Evolutionary conservation across 2,797 vertebrate genomes (phyloP), one percentile per base, ranked within the genome.

Genomic region (Ataeniobius toweri): DNA sequence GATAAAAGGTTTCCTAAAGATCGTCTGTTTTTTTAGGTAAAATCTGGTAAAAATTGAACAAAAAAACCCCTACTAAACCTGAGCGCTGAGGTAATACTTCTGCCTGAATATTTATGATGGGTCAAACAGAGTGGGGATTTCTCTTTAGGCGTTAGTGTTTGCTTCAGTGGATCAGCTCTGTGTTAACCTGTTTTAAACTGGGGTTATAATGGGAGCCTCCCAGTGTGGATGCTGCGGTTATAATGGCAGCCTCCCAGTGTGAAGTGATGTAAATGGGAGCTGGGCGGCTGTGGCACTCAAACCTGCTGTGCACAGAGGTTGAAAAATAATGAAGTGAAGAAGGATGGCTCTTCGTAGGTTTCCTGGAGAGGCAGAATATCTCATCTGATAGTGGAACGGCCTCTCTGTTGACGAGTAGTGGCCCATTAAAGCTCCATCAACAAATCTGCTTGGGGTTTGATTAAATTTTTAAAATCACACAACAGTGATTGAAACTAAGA

Each of bases 281-380:
- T 2, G 16, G 53, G 71, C n/a, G 55, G 82, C 83, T 22, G 80
- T 20, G 7, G 72, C 78, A 73, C 81, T 18, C 81, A 56, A 53
- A 76, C 77, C 79, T 55, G 84, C 88, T 85, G 83, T 1, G 76
- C 39, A 12, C 3, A 28, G 77, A 85, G 83, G 81, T 82, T 89
- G 82, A 83, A 74, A 76, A 71, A 84, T 81, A 86, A 88, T 86
- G 73, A 89, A 75, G 81, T 74, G 74, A 82, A 58, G 65, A 78
- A 16, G 82, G 86, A 83, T 28, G 78, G 85, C 86, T 83, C 81
- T 77, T 69, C 20, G 48, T 12, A 0, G 85, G 74, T 13, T 83
- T 74, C 72, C 77, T 28, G 82, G 71, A 14, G 82, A 80, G 79
- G 79, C 73, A 68, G 63, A 71, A 76, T 78, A 76, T 81, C 81